Evolutionary conservation across 2,797 vertebrate genomes (phyloP).

Genomic region (Tadarida brasiliensis): DNA sequence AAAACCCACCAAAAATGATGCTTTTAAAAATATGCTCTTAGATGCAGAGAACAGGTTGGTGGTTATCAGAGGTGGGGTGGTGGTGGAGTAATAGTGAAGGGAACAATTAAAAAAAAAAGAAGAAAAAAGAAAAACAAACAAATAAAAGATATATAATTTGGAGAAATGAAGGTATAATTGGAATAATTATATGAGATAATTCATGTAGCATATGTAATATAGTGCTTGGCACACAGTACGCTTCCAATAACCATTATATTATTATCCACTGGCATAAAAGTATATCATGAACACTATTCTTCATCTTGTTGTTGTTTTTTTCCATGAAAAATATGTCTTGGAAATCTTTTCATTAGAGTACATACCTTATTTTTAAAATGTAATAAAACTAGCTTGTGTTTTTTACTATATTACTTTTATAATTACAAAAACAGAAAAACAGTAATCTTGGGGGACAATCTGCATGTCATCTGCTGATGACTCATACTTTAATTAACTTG

Average conservation of each 20-base stretch:
- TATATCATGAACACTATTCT: neutral
- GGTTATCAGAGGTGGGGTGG: neutral
- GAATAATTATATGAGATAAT: neutral
- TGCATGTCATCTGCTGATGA: neutral
- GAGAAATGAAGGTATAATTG: neutral
- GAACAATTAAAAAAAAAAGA: neutral
- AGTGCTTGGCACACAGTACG: neutral
- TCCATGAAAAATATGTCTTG: neutral
- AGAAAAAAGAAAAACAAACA: neutral
- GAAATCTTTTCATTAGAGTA: neutral
- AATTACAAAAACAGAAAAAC: conserved; percentile 17
- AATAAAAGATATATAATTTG: neutral
- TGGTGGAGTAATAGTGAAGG: neutral
- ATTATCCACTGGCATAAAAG: neutral
- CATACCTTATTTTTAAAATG: neutral
- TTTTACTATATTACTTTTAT: neutral
- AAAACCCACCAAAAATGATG: neutral
- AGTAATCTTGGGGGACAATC: neutral
- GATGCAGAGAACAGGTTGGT: neutral
- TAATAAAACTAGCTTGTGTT: neutral
- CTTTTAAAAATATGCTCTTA: no score
- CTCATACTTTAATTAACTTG: conserved; percentile 77
- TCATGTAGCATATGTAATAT: neutral
- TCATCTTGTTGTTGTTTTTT: neutral
- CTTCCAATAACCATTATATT: neutral